Conservation (phyloP, 2,113 vertebrate genomes). For the Pterophyllum scalare region DNA sequence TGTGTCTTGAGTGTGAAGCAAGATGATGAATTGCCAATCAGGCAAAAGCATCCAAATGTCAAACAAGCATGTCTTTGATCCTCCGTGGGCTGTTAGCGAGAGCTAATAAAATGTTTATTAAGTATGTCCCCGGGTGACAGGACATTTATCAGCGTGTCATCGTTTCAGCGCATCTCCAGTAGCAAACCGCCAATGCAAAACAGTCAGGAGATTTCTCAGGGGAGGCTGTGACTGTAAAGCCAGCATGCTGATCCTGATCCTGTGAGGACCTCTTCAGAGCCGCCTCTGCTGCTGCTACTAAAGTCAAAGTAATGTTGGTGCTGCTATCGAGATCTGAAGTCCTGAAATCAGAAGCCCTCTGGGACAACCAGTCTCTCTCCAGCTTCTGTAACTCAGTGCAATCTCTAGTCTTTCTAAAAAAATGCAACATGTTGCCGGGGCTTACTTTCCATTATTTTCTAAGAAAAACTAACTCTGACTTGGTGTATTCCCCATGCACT, state of each 20-base stretch:
- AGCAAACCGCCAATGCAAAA: slow-evolving; percentile 47
- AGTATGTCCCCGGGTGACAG: slow-evolving; percentile 49
- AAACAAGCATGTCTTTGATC: slow-evolving; percentile 58
- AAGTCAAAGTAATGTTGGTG: background rate
- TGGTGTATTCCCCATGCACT: background rate
- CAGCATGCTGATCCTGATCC: background rate
- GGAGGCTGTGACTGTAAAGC: slow-evolving; percentile 28
- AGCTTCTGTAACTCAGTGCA: slow-evolving; percentile 14
- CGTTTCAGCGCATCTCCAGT: slow-evolving; percentile 30
- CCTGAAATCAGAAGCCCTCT: background rate
- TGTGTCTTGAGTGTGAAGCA: slow-evolving; percentile 5
- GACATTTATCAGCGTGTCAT: slow-evolving; percentile 60
- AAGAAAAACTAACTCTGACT: background rate
- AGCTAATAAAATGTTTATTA: slow-evolving; percentile 73
- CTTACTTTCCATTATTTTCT: background rate
- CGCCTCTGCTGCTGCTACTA: background rate
- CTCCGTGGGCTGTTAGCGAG: slow-evolving; percentile 22
- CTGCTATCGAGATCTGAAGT: background rate
- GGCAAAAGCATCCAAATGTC: slow-evolving; percentile 59
- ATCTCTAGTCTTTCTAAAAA: background rate
- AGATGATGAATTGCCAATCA: slow-evolving; percentile 67
- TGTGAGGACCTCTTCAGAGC: background rate
- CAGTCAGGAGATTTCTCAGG: slow-evolving; percentile 26
- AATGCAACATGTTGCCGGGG: background rate
- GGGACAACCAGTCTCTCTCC: background rate